phyloP scores from a whole-genome alignment of 1,140 invertebrate species.

The Hyles vespertilio region DNA sequence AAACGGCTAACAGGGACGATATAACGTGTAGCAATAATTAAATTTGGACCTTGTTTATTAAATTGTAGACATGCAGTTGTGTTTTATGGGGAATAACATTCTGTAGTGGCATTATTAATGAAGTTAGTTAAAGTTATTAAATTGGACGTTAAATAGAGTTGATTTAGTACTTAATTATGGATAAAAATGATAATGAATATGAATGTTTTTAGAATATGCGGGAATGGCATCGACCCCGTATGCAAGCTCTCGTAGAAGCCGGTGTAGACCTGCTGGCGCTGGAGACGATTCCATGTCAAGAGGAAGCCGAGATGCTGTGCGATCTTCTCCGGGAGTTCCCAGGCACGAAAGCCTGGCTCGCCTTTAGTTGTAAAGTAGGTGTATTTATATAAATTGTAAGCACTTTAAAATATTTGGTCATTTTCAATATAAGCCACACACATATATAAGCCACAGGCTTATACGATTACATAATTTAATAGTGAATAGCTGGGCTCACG shows the following conservation, averaged over 20 bases:
- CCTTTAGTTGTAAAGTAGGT: slow-evolving; percentile 88
- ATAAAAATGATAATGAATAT: no score
- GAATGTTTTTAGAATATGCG: slow-evolving; percentile 75
- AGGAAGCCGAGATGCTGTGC: slow-evolving; percentile 88
- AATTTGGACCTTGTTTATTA: no score
- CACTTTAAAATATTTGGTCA: background rate
- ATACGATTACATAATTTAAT: no score
- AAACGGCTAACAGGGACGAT: slow-evolving; percentile 43
- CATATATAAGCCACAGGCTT: no score
- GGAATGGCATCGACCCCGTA: slow-evolving; percentile 88
- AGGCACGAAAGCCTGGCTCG: slow-evolving; percentile 85
- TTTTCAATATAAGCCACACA: background rate
- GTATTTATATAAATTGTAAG: background rate
- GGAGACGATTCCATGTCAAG: slow-evolving; percentile 91
- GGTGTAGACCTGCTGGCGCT: slow-evolving; percentile 90
- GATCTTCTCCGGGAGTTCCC: slow-evolving; percentile 85
- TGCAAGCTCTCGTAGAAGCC: slow-evolving; percentile 84
- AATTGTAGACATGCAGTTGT: no score
- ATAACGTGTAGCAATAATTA: no score
- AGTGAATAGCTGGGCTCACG: no score
- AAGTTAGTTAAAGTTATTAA: background rate
- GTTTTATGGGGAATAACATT: no score
- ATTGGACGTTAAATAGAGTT: background rate
- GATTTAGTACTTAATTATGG: no score
- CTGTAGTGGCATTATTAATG: background rate